Base-by-base conservation (phyloP, 2,888 invertebrate genomes). In the Pyrochroa serraticornis region DNA sequence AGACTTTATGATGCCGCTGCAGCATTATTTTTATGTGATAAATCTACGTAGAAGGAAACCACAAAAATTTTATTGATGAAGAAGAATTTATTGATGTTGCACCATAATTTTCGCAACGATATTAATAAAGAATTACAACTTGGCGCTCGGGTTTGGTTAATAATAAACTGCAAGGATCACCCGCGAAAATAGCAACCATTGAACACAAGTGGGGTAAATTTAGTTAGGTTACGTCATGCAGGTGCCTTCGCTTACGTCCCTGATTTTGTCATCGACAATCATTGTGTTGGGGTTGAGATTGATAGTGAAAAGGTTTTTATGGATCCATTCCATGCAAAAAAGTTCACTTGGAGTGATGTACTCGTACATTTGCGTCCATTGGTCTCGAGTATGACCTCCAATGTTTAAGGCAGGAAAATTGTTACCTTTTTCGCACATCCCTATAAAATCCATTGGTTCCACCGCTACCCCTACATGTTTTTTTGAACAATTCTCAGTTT, bases 291-390 rank as follows among this genome's bases (percentile, higher is more conserved):
- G 69, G 62, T 72, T 70, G 7, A 74, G 56, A 32, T 68, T 64
- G 34, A 72, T 66, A 7, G 65, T 62, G 58, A 74, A 75, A 36
- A 75, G 63, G 58, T 75, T 66, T 14, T 67, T 72, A 47, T 74
- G 65, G 30, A 75, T 69, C 75, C 74, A 74, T 22, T 75, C 71
- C 51, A 73, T 57, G 46, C 73, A 72, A 34, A 70, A 70, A 33
- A 75, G 60, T 50, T 74, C 73, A 33, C 70, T 69, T 38, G 62
- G 57, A 6, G 73, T 72, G 31, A 74, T 64, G 38, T 74, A 68
- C 42, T 75, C 72, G 38, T 66, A 71, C 70, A 71, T 73, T 60
- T 74, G 73, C 7, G 70, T 71, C 8, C 58, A 56, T 5, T 22
- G 22, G 22, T 22, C 22, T 22, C 22, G 2, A 5, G 30, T 31